Evolutionary conservation across 2,888 invertebrate genomes (phyloP).

Genomic region (Eustalomyia histrio): DNA sequence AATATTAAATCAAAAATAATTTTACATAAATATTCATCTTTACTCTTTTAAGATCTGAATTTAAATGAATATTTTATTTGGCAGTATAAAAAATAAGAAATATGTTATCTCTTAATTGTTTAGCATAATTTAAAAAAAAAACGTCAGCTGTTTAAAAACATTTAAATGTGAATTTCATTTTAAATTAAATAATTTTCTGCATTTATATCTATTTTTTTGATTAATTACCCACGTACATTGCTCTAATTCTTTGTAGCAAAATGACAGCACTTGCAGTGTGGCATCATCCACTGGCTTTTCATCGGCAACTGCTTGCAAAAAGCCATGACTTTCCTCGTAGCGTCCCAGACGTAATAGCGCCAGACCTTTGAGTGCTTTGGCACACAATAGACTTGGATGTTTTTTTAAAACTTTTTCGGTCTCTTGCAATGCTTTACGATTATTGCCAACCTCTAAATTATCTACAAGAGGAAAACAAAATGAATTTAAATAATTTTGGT

Average conservation of each 20-base stretch:
- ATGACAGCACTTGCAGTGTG: constrained; percentile 96
- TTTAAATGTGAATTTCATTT: constrained; percentile 44
- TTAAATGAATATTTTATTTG: constrained; percentile 6
- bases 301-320: constrained; percentile 88
- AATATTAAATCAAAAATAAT: not conserved
- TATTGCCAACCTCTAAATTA: constrained; percentile 96
- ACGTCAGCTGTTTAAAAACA: constrained; percentile 50
- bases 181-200: constrained; percentile 37
- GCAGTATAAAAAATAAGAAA: not conserved
- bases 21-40: constrained; percentile 26
- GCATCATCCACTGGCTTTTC: constrained; percentile 94
- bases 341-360: constrained; percentile 93
- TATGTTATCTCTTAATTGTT: constrained; percentile 12
- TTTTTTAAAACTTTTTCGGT: constrained; percentile 97
- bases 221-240: constrained; percentile 84
- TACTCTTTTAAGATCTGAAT: constrained; percentile 33
- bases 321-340: constrained; percentile 87
- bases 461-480: constrained; percentile 82
- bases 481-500: constrained; percentile 2
- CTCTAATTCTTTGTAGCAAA: constrained; percentile 95
- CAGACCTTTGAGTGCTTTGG: constrained; percentile 94
- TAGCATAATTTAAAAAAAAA: not conserved
- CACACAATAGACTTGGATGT: constrained; percentile 92
- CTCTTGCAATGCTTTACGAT: constrained; percentile 98
- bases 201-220: constrained; percentile 33